Evolutionary conservation across 2,888 invertebrate species (phyloP).

Genomic region (Vanessa cardui): DNA sequence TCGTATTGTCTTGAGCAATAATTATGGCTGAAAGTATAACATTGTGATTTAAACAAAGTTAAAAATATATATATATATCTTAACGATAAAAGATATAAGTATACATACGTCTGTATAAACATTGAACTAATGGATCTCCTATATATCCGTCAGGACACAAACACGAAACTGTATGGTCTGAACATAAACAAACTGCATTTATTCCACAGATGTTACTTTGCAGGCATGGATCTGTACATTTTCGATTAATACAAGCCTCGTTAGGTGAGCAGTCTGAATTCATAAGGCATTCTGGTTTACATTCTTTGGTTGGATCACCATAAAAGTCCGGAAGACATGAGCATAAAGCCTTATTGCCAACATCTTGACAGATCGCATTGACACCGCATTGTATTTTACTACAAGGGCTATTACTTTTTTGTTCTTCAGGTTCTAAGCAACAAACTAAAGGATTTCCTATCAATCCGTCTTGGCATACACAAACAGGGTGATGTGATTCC

Average conservation of each 20-base stretch:
- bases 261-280: conserved; percentile 90
- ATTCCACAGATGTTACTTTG: conserved; percentile 89
- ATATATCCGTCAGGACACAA: conserved; percentile 89
- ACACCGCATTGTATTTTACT: conserved; percentile 89
- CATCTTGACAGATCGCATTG: conserved; percentile 90
- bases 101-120: conserved; percentile 81
- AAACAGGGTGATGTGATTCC: conserved; percentile 90
- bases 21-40: conserved; percentile 71
- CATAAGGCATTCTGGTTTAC: conserved; percentile 90
- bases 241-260: conserved; percentile 89
- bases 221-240: conserved; percentile 89
- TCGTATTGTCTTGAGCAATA: conserved; percentile 83
- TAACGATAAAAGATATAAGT: background rate
- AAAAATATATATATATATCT: no score
- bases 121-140: conserved; percentile 91
- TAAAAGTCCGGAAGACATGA: conserved; percentile 89
- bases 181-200: conserved; percentile 90
- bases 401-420: conserved; percentile 85
- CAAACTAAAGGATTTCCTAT: conserved; percentile 90
- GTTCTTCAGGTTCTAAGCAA: conserved; percentile 85
- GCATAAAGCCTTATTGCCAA: conserved; percentile 88
- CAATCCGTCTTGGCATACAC: conserved; percentile 87
- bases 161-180: conserved; percentile 92
- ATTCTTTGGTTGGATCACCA: conserved; percentile 91
- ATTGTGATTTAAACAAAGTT: background rate